Evolutionary conservation across 2,797 vertebrate genomes (phyloP).

Genomic region (Myotis pilosus): DNA sequence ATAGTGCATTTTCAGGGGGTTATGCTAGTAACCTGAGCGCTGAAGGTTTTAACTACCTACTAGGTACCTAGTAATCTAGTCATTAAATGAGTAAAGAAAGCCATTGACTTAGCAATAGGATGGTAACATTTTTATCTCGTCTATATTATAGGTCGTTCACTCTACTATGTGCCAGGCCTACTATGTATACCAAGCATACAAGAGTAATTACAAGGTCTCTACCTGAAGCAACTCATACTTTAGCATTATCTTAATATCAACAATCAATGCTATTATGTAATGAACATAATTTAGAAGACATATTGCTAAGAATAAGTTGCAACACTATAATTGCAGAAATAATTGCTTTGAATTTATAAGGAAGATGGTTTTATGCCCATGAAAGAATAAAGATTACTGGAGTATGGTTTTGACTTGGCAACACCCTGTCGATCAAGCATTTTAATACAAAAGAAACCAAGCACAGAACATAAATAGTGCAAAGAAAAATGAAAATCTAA

Average conservation of each 20-base stretch:
- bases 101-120: neutral
- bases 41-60: neutral
- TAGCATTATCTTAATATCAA: conserved; percentile 4
- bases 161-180: neutral
- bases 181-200: neutral
- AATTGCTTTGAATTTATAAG: conserved; percentile 26
- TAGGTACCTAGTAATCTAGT: neutral
- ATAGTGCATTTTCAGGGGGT: neutral
- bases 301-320: conserved; percentile 4
- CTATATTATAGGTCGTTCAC: neutral
- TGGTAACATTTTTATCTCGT: neutral
- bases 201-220: conserved; percentile 18
- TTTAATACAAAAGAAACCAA: conserved; percentile 17
- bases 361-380: neutral
- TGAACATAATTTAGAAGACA: conserved; percentile 19
- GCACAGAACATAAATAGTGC: neutral
- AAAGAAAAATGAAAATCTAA: neutral
- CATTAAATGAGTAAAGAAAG: neutral
- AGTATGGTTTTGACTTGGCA: conserved; percentile 50
- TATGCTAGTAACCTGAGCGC: neutral
- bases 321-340: conserved; percentile 49
- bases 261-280: neutral
- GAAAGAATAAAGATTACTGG: neutral
- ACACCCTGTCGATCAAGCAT: conserved; percentile 31
- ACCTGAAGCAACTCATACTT: neutral